phyloP scores from a whole-genome alignment of 1,140 invertebrate genomes.

The Panagrolaimus sp. region DNA sequence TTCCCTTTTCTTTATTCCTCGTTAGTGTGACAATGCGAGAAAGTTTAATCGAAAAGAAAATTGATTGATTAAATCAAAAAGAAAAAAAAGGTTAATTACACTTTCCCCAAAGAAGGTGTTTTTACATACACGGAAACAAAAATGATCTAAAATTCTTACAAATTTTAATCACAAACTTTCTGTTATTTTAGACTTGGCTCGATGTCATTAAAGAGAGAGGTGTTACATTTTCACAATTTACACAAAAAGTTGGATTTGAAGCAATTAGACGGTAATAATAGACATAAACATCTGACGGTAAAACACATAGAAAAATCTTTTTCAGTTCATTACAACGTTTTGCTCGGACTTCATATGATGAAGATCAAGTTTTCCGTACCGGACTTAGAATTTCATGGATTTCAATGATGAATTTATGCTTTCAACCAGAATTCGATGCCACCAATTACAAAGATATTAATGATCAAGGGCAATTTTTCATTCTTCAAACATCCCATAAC shows the following conservation, averaged over 20 bases:
- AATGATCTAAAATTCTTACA: constrained; percentile 14
- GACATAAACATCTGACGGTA: background rate
- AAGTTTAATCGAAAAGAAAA: too few relatives aligned
- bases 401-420: constrained; percentile 50
- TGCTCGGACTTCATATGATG: constrained; percentile 43
- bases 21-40: too few relatives aligned
- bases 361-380: constrained; percentile 48
- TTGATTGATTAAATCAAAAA: background rate
- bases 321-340: constrained; percentile 50
- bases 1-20: too few relatives aligned
- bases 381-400: constrained; percentile 50
- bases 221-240: constrained; percentile 52
- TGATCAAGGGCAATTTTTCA: constrained; percentile 54
- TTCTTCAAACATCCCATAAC: constrained; percentile 47
- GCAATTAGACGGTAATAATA: constrained; percentile 31
- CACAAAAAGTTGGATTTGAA: constrained; percentile 45
- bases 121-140: constrained; percentile 20
- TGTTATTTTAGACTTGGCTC: constrained; percentile 46
- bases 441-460: constrained; percentile 46
- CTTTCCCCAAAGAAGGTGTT: constrained; percentile 6
- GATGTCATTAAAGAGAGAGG: constrained; percentile 39
- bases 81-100: background rate
- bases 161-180: constrained; percentile 7
- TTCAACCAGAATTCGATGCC: constrained; percentile 47
- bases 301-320: background rate